phyloP scores from a whole-genome alignment of 2,888 invertebrate genomes.

The Carpatolechia fugitivella region DNA sequence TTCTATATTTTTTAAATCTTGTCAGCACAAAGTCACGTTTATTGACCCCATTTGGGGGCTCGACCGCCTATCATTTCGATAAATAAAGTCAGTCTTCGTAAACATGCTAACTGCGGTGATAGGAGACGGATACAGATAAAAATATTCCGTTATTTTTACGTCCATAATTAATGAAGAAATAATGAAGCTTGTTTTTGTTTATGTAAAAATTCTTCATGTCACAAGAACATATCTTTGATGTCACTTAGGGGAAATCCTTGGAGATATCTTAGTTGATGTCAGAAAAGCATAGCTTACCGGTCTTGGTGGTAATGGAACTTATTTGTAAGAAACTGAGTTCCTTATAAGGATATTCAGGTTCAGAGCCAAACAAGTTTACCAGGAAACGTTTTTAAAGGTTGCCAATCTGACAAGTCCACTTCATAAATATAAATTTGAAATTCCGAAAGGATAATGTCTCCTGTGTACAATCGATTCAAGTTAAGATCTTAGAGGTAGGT shows the following conservation, averaged over 20 bases:
- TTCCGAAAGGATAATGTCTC: too few relatives aligned
- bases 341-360: too few relatives aligned
- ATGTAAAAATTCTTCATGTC: not conserved
- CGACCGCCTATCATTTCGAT: not conserved
- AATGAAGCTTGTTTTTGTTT: not conserved
- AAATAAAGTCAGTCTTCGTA: conserved; percentile 11
- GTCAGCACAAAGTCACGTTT: not conserved
- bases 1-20: not conserved
- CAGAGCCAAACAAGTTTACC: not conserved
- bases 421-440: not conserved
- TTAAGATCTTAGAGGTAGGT: too few relatives aligned
- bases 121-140: conserved; percentile 6
- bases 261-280: too few relatives aligned
- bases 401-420: not conserved
- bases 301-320: too few relatives aligned
- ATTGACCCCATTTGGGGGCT: conserved; percentile 3
- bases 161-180: not conserved
- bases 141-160: conserved; percentile 12
- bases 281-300: too few relatives aligned
- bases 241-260: too few relatives aligned
- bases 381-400: not conserved
- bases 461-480: too few relatives aligned
- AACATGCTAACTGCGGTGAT: conserved; percentile 1
- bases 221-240: too few relatives aligned
- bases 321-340: too few relatives aligned